Evolutionary conservation across 2,797 vertebrate species (phyloP).

Genomic region (Myotis pilosus): DNA sequence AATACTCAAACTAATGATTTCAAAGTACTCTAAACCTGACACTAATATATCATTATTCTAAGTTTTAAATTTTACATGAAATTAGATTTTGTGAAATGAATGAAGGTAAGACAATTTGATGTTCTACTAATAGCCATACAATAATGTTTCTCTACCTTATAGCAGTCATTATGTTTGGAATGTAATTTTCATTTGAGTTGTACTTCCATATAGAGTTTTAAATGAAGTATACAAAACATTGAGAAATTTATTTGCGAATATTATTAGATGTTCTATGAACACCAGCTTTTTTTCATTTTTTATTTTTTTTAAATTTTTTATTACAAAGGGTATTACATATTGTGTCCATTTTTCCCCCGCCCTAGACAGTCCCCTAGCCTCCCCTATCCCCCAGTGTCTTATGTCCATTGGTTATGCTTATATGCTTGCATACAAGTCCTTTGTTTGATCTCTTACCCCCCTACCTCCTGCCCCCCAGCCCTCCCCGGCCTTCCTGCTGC

Average conservation of each 20-base stretch:
- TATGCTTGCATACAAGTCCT: too few relatives aligned
- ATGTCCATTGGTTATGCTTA: too few relatives aligned
- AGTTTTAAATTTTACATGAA: conserved; percentile 52
- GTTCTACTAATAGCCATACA: conserved; percentile 31
- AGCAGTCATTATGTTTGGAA: neutral
- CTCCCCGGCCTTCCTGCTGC: too few relatives aligned
- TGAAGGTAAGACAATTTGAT: conserved; percentile 42
- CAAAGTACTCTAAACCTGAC: neutral
- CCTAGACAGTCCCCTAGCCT: too few relatives aligned
- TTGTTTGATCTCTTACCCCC: too few relatives aligned
- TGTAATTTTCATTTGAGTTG: conserved; percentile 20
- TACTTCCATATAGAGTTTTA: neutral
- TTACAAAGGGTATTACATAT: too few relatives aligned
- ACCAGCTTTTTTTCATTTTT: too few relatives aligned
- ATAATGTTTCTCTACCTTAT: conserved; percentile 35
- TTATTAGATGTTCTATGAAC: neutral
- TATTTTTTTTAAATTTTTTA: too few relatives aligned
- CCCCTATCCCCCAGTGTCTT: too few relatives aligned
- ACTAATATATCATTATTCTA: conserved; percentile 7
- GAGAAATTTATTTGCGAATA: neutral
- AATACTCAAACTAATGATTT: conserved; percentile 21
- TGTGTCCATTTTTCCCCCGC: too few relatives aligned
- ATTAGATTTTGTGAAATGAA: conserved; percentile 38
- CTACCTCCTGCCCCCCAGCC: too few relatives aligned
- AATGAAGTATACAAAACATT: neutral